These are phyloP conservation scores for Latrodectus hesperus DNA, from an alignment of 2,888 invertebrate genomes.

Conservation along the genomic window DNA sequence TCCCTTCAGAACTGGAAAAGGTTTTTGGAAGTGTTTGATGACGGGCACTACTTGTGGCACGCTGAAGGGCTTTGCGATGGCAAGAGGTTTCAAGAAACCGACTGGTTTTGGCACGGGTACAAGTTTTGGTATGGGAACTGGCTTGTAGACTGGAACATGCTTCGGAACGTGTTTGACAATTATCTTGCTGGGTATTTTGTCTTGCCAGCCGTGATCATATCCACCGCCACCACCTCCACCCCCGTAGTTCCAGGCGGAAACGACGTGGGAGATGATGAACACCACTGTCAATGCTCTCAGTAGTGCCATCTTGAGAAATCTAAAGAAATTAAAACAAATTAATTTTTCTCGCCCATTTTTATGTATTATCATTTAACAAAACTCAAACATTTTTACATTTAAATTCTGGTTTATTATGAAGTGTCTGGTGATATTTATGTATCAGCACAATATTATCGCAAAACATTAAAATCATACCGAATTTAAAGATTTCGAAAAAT, in stretches of 20 bases:
- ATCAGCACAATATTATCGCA: too few species aligned
- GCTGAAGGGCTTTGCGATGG: slow-evolving; percentile 65
- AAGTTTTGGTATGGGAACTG: slow-evolving; percentile 62
- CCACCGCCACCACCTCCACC: slow-evolving; percentile 17
- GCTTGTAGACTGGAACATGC: slow-evolving; percentile 68
- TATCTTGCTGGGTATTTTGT: slow-evolving; percentile 59
- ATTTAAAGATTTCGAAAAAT: too few species aligned
- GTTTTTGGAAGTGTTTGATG: slow-evolving; percentile 68
- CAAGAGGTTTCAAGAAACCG: slow-evolving; percentile 60
- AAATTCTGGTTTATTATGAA: too few species aligned
- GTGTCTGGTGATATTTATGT: too few species aligned
- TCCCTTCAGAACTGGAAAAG: slow-evolving; percentile 63
- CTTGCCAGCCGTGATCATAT: slow-evolving; percentile 49
- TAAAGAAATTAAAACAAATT: neutral
- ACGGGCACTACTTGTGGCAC: slow-evolving; percentile 69
- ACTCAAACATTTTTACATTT: too few species aligned
- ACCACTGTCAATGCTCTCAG: slow-evolving; percentile 29
- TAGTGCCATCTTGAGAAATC: neutral
- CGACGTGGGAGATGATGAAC: slow-evolving; percentile 29
- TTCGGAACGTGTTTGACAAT: slow-evolving; percentile 69
- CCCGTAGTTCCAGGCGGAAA: slow-evolving; percentile 31
- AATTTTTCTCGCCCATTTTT: too few species aligned
- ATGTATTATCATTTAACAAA: too few species aligned
- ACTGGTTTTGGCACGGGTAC: slow-evolving; percentile 68
- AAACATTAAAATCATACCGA: too few species aligned